phyloP scores from a whole-genome alignment of 2,113 vertebrate species.

The Cynopterus brachyotis region DNA sequence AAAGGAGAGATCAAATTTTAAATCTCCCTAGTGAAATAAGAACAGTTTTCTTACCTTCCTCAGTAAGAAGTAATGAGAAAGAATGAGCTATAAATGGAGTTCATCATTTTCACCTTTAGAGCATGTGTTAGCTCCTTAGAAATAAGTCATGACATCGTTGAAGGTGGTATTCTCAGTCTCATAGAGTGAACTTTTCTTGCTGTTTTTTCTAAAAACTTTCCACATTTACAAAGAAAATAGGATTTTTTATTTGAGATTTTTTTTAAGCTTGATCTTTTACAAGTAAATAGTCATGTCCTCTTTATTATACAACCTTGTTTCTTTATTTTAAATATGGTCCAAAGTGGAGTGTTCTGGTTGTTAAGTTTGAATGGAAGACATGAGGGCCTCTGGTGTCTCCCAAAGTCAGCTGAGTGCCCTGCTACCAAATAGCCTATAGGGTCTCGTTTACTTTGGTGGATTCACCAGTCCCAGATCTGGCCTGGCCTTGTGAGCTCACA shows the following conservation, averaged over 20 bases:
- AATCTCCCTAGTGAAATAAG: constrained; percentile 68
- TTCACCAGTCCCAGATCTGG: not conserved
- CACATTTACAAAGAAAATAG: not conserved
- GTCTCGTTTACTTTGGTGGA: not conserved
- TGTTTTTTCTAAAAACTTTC: constrained; percentile 44
- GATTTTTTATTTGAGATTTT: not conserved
- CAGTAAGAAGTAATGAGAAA: constrained; percentile 63
- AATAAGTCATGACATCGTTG: constrained; percentile 27
- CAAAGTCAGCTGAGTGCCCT: not conserved
- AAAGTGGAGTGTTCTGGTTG: not conserved
- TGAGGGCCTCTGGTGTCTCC: not conserved
- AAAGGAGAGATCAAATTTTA: constrained; percentile 54
- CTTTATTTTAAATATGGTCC: not conserved
- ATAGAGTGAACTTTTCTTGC: not conserved
- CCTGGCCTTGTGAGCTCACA: not conserved
- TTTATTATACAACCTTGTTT: not conserved
- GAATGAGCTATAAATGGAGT: constrained; percentile 68
- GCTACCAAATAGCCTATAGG: not conserved
- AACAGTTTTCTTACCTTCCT: constrained; percentile 56
- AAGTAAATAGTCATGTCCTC: not conserved
- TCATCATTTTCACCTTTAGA: constrained; percentile 69
- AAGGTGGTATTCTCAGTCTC: constrained; percentile 63
- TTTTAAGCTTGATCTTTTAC: not conserved
- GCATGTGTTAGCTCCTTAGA: constrained; percentile 37
- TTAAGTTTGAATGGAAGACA: not conserved